Evolutionary conservation across 2,113 vertebrate genomes (phyloP).

Genomic region (Pontoporia blainvillei): DNA sequence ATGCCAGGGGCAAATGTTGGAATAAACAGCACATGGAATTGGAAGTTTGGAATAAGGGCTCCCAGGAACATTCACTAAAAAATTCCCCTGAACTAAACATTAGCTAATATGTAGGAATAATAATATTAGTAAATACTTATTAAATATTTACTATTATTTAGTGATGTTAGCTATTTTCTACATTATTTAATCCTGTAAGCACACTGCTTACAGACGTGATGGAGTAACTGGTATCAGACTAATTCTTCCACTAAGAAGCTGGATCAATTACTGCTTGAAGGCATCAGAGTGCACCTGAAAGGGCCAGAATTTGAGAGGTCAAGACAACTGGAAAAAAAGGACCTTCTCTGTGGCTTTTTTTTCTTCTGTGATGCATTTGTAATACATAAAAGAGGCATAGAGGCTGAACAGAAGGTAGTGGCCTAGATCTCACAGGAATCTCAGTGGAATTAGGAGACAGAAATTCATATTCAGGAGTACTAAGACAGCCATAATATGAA

Average conservation of each 20-base stretch:
- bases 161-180: neutral
- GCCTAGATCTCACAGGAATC: neutral
- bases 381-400: neutral
- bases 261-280: neutral
- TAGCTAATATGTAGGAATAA: neutral
- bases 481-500: neutral
- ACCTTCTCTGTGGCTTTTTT: neutral
- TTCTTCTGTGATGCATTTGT: neutral
- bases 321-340: neutral
- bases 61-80: neutral
- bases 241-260: neutral
- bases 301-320: neutral
- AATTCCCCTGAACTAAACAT: neutral
- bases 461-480: neutral
- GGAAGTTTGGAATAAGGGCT: neutral
- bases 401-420: neutral
- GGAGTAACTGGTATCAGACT: neutral
- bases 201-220: neutral
- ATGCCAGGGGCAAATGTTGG: neutral
- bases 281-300: neutral
- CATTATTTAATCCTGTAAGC: neutral
- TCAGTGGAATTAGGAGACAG: neutral
- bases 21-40: neutral
- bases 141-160: neutral
- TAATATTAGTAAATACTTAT: neutral